phyloP scores from a whole-genome alignment of 2,888 invertebrate genomes.

The Orthosia gothica region DNA sequence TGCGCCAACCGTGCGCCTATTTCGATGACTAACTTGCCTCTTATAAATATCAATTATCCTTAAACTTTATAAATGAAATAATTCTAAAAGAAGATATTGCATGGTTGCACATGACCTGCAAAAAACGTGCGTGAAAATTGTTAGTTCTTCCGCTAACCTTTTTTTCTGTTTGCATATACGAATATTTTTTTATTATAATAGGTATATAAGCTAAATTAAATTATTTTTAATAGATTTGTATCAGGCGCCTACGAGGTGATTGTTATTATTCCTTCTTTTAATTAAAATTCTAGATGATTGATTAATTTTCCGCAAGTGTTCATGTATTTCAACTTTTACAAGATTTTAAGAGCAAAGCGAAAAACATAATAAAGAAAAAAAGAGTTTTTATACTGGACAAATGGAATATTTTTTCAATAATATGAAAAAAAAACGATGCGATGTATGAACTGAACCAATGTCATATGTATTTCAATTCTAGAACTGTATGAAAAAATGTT shows the following conservation, averaged over 20 bases:
- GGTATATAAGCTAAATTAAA: no score
- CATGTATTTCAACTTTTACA: not conserved
- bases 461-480: no score
- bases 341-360: no score
- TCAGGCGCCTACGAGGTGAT: no score
- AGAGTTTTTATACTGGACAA: not conserved
- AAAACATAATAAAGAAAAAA: no score
- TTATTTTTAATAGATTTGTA: not conserved
- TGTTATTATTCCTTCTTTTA: not conserved
- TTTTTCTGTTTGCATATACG: not conserved
- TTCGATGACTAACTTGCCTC: not conserved
- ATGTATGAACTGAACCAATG: not conserved
- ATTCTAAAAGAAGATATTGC: not conserved
- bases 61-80: not conserved
- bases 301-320: not conserved
- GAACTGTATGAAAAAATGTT: not conserved
- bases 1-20: no score
- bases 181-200: slow-evolving; percentile 22
- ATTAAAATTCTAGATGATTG: not conserved
- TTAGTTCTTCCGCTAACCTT: not conserved
- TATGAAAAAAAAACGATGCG: no score
- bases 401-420: no score
- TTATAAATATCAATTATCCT: not conserved
- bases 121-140: not conserved
- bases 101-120: no score